Evolutionary conservation across 2,888 invertebrate species (phyloP), one percentile per base, ranked within the genome.

Genomic region (Gryllus longicercus): DNA sequence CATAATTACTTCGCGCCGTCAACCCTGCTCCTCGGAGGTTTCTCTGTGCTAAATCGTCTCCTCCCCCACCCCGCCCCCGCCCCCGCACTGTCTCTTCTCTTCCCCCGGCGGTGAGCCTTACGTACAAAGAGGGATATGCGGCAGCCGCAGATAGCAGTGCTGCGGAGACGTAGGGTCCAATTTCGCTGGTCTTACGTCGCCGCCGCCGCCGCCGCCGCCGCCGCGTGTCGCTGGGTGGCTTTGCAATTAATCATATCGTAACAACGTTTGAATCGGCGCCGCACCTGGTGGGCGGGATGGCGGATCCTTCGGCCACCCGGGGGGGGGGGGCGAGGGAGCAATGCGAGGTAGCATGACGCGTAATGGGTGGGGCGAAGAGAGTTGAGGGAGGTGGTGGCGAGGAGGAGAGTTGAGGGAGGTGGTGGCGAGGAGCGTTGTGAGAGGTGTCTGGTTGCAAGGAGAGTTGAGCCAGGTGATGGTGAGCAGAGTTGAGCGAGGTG

Each of bases 31-130:
- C n/a, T 18, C 63, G n/a, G 63, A 63, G 63, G 63, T 63, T 63
- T 63, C 63, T 63, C 63, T 63, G 63, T n/a, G 63, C 63, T 63
- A 63, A 63, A 63, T 63, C 63, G 63, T 63, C 63, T 63, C n/a
- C 51, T 51, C 51, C 12, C 51, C 1, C 4, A 2, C 25, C 25
- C 25, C 8, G 1, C 38, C 38, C 38, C 38, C 8, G 8, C 38
- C 38, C 25, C 38, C 38, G 38, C 38, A 0, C 38, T 8, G 38
- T 38, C 38, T 38, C 38, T 38, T 38, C 38, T 38, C 38, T 38
- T 38, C 38, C 38, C 4, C 63, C 4, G 63, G 63, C 63, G 63
- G 63, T 63, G n/a, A 63, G 63, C 63, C 63, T 63, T n/a, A 63
- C 63, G 63, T n/a, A 63, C 63, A 63, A 63, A 63, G 63, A 63